Conservation (phyloP, 2,888 invertebrate genomes). For the Helicoverpa assulta region DNA sequence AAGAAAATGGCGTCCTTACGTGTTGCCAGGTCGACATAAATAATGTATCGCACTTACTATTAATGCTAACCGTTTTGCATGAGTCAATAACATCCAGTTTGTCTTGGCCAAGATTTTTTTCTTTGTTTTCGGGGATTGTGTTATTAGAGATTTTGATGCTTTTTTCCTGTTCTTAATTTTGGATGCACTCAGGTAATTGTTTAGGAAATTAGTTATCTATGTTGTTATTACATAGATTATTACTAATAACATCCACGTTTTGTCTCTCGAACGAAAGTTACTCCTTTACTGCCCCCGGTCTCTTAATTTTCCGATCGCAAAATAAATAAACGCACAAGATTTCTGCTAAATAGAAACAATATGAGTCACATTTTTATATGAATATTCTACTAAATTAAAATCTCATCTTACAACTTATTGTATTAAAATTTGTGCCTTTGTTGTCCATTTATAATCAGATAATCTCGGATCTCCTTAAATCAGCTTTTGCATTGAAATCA, state of each 20-base stretch:
- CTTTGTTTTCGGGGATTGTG: slow-evolving; percentile 21
- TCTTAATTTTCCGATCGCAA: too few species aligned
- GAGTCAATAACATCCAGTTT: slow-evolving; percentile 70
- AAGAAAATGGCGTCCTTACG: slow-evolving; percentile 71
- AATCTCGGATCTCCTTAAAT: slow-evolving; percentile 28
- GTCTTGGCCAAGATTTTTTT: slow-evolving; percentile 31
- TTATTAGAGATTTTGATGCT: slow-evolving; percentile 4
- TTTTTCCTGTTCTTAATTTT: neutral
- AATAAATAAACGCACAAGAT: too few species aligned
- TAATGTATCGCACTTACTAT: slow-evolving; percentile 71
- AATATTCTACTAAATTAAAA: slow-evolving; percentile 17
- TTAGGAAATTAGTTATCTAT: too few species aligned
- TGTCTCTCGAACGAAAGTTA: too few species aligned
- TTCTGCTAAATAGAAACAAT: too few species aligned
- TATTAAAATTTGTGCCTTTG: slow-evolving; percentile 33
- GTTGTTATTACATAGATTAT: too few species aligned
- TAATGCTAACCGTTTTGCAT: slow-evolving; percentile 69
- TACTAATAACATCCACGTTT: too few species aligned
- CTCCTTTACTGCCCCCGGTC: too few species aligned
- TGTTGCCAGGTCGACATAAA: slow-evolving; percentile 67
- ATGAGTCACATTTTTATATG: too few species aligned
- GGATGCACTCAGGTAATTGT: neutral
- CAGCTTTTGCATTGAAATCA: slow-evolving; percentile 19
- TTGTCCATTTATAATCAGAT: slow-evolving; percentile 36
- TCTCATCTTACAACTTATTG: slow-evolving; percentile 42